These are phyloP conservation scores for Hyposoter didymator DNA, from an alignment of 2,888 invertebrate genomes.

Conservation along the genomic window DNA sequence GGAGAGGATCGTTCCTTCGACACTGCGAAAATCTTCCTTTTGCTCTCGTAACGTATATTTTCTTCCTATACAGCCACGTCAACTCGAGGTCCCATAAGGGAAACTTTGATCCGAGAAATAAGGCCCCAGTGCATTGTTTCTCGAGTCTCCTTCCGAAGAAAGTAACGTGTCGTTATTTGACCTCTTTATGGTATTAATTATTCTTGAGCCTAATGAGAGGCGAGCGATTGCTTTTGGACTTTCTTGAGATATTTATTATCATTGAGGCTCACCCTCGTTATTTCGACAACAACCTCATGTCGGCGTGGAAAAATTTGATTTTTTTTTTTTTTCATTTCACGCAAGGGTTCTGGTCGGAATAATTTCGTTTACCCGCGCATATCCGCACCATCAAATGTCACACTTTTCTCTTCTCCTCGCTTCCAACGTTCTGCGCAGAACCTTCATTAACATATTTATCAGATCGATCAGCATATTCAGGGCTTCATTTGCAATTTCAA, in stretches of 20 bases:
- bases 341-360: background rate
- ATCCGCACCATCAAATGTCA: constrained; percentile 17
- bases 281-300: background rate
- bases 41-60: background rate
- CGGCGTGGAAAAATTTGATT: background rate
- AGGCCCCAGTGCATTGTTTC: background rate
- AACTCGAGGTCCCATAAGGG: constrained; percentile 13
- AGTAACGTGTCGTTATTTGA: no score
- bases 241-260: background rate
- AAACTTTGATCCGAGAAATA: background rate
- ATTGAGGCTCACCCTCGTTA: background rate
- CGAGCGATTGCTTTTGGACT: background rate
- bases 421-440: background rate
- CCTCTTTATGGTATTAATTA: no score
- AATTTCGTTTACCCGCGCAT: constrained; percentile 1
- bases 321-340: background rate
- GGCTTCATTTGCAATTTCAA: constrained; percentile 66
- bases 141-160: background rate
- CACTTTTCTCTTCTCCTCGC: constrained; percentile 3
- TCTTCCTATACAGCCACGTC: background rate
- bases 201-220: background rate
- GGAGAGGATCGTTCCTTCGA: constrained; percentile 8
- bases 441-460: constrained; percentile 66
- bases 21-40: background rate
- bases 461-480: constrained; percentile 67